Percentiles rank a stretch among this genome's conserved stretches.
phyloP scores from a whole-genome alignment of 2,888 invertebrate species.

The Phaonia tiefii region DNA sequence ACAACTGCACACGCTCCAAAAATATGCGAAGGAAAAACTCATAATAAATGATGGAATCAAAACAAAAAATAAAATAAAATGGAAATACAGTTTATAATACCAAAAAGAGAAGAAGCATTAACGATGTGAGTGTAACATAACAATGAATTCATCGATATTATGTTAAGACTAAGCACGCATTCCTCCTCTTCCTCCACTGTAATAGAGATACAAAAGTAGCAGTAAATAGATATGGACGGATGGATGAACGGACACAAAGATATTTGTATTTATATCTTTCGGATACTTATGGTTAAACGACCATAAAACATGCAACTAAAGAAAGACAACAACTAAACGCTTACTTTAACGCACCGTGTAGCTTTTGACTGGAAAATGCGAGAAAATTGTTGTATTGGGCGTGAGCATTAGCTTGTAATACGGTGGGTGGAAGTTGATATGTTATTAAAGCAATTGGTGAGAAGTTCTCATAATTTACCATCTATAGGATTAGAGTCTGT shows the following conservation, averaged over 20 bases:
- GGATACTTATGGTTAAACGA: constrained; percentile 54
- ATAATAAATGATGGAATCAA: constrained; percentile 27
- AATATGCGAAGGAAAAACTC: constrained; percentile 11
- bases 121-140: not conserved
- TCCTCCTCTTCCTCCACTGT: too few relatives aligned
- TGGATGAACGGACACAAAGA: constrained; percentile 1
- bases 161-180: constrained; percentile 9
- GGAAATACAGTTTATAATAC: constrained; percentile 27
- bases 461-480: too few relatives aligned
- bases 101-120: constrained; percentile 12
- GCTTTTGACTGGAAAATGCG: constrained; percentile 1
- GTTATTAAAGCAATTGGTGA: too few relatives aligned
- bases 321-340: constrained; percentile 5
- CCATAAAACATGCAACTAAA: constrained; percentile 59
- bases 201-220: too few relatives aligned
- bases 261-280: constrained; percentile 8
- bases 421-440: too few relatives aligned
- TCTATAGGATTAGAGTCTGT: too few relatives aligned
- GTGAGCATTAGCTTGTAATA: too few relatives aligned
- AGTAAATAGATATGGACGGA: not conserved
- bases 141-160: constrained; percentile 27
- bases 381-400: too few relatives aligned
- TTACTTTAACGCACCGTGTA: constrained; percentile 18
- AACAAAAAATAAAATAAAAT: constrained; percentile 15
- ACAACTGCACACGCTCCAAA: not conserved